Conservation (phyloP, 2,888 invertebrate genomes). For the Eupsilia transversa region DNA sequence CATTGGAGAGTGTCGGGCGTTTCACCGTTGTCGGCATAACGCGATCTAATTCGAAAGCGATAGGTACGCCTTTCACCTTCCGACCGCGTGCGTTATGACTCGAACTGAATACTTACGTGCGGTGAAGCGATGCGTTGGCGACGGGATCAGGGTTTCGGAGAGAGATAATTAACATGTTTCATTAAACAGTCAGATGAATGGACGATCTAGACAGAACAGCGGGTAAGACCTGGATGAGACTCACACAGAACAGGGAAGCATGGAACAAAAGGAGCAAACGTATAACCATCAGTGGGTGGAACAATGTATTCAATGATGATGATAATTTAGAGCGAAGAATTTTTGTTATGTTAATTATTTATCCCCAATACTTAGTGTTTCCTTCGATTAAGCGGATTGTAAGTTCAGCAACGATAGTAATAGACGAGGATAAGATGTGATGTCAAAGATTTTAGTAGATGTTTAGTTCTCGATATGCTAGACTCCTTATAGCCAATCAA, state of each 20-base stretch:
- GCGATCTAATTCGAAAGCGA: slow-evolving; percentile 90
- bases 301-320: neutral
- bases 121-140: slow-evolving; percentile 50
- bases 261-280: neutral
- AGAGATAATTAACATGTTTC: neutral
- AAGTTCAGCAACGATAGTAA: neutral
- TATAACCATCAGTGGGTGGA: neutral
- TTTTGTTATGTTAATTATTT: neutral
- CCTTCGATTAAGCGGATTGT: neutral
- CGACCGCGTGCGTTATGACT: slow-evolving; percentile 78
- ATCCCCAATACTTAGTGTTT: neutral
- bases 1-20: slow-evolving; percentile 77
- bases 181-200: neutral
- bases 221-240: neutral
- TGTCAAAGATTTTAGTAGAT: neutral
- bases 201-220: neutral
- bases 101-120: slow-evolving; percentile 64
- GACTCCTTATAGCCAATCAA: too few relatives aligned
- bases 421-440: neutral
- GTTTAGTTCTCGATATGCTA: neutral
- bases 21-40: slow-evolving; percentile 85
- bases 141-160: slow-evolving; percentile 31
- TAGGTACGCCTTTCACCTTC: slow-evolving; percentile 90
- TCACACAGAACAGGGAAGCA: neutral
- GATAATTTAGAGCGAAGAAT: neutral